Conservation (phyloP, 2,888 invertebrate species). For the Tanytarsus gracilentus region DNA sequence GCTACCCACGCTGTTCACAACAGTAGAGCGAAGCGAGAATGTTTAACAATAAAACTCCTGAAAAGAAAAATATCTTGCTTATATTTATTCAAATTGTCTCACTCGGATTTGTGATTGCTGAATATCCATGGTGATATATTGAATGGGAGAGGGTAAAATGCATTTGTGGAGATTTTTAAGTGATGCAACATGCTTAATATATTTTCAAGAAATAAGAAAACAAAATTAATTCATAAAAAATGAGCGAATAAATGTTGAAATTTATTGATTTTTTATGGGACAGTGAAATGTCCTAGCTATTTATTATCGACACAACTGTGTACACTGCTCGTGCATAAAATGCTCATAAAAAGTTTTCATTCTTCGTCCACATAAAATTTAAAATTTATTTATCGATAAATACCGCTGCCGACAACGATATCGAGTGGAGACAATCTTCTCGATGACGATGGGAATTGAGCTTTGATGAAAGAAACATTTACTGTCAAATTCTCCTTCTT, state of each 20-base stretch:
- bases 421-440: not conserved
- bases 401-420: not conserved
- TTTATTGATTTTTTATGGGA: not conserved
- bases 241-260: not conserved
- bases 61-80: too few relatives aligned
- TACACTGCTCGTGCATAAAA: not conserved
- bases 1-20: slow-evolving; percentile 25
- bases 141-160: not conserved
- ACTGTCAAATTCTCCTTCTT: too few relatives aligned
- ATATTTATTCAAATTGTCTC: too few relatives aligned
- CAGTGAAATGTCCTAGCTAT: too few relatives aligned
- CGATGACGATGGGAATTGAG: not conserved
- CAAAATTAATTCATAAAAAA: not conserved
- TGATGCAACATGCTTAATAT: not conserved
- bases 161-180: not conserved
- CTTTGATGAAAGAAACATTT: not conserved
- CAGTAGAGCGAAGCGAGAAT: too few relatives aligned
- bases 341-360: not conserved
- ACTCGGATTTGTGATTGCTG: not conserved
- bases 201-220: not conserved
- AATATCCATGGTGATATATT: too few relatives aligned
- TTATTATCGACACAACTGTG: not conserved
- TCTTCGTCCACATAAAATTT: not conserved
- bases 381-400: not conserved
- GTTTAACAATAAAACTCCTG: not conserved